These are phyloP conservation scores for Dasyornis broadbenti DNA, from an alignment of 2,113 vertebrate species.

Conservation along the genomic window DNA sequence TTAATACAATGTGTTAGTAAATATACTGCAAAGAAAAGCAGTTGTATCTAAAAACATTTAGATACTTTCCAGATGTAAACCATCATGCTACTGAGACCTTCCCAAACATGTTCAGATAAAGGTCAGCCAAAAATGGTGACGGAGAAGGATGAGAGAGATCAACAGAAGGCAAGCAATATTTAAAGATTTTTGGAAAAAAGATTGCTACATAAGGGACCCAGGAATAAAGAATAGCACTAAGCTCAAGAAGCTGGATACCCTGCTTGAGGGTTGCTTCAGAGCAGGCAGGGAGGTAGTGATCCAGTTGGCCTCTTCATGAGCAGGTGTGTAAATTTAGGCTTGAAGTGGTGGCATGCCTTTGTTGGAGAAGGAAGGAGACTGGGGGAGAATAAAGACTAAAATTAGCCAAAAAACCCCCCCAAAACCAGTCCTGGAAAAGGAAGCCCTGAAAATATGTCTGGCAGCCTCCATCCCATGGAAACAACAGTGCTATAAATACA, in stretches of 20 bases:
- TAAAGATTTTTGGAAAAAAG: neutral
- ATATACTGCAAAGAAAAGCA: neutral
- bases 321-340: neutral
- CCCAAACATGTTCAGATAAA: neutral
- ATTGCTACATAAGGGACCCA: neutral
- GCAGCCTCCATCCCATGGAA: neutral
- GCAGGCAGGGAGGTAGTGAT: neutral
- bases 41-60: neutral
- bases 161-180: neutral
- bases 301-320: neutral
- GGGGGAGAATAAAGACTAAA: neutral
- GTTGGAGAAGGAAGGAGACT: neutral
- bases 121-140: neutral
- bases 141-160: neutral
- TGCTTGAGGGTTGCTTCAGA: neutral
- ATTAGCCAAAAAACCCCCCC: neutral
- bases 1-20: neutral
- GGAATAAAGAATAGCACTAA: neutral
- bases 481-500: neutral
- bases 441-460: neutral
- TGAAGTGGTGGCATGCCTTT: fast-evolving
- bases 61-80: neutral
- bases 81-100: neutral
- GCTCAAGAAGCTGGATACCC: neutral
- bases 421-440: neutral